These are phyloP conservation scores for Pseudolycoriella hygida DNA, from an alignment of 2,888 invertebrate species.

Conservation along the genomic window DNA sequence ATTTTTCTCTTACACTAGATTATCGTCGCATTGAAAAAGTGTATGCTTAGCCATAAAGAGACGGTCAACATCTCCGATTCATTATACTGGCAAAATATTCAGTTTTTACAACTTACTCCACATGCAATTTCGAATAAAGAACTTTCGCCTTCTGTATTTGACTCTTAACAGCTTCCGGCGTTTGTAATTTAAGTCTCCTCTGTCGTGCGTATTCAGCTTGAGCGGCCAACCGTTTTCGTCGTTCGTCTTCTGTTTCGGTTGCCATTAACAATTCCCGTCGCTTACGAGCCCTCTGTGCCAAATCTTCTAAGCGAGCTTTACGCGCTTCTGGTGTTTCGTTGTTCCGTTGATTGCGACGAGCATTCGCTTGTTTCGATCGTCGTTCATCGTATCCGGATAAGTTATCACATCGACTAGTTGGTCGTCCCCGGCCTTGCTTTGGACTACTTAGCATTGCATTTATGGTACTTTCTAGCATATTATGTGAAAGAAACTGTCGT, in stretches of 20 bases:
- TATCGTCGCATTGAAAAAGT: too few relatives aligned
- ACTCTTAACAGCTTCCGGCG: slow-evolving; percentile 18
- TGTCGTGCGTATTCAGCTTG: slow-evolving; percentile 27
- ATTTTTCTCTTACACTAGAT: too few relatives aligned
- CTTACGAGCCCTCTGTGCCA: slow-evolving; percentile 25
- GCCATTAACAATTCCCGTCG: slow-evolving; percentile 25
- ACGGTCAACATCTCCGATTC: too few relatives aligned
- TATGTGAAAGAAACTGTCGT: slow-evolving; percentile 23
- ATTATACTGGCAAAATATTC: too few relatives aligned
- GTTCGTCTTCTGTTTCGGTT: slow-evolving; percentile 22
- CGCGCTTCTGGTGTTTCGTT: slow-evolving; percentile 27
- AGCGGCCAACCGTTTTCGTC: slow-evolving; percentile 23
- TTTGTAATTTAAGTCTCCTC: slow-evolving; percentile 24
- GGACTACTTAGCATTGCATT: slow-evolving; percentile 23
- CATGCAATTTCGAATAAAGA: slow-evolving; percentile 21
- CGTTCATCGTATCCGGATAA: slow-evolving; percentile 26
- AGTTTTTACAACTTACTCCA: background rate
- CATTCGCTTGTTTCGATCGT: slow-evolving; percentile 26
- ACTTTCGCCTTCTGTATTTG: slow-evolving; percentile 18
- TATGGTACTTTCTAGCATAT: slow-evolving; percentile 26
- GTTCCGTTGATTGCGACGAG: slow-evolving; percentile 25
- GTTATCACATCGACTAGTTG: slow-evolving; percentile 24
- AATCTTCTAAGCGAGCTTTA: slow-evolving; percentile 20
- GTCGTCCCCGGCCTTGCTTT: slow-evolving; percentile 17
- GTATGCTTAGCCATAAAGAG: too few relatives aligned